These are phyloP conservation scores for Gymnobelideus leadbeateri DNA, from an alignment of 2,113 vertebrate genomes.

Conservation along the genomic window DNA sequence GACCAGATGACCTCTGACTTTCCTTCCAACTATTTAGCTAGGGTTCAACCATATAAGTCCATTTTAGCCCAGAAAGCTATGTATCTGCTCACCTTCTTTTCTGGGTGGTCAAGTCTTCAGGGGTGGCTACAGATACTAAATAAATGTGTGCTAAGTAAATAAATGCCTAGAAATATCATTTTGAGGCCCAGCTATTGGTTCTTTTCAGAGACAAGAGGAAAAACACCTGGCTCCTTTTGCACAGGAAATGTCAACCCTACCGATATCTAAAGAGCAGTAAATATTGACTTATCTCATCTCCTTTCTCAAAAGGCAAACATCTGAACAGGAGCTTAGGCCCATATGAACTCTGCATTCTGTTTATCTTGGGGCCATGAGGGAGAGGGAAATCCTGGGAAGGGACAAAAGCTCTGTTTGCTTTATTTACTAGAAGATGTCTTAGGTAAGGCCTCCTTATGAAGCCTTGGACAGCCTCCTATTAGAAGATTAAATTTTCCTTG, in stretches of 20 bases:
- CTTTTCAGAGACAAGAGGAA: neutral
- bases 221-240: neutral
- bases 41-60: neutral
- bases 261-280: conserved; percentile 9
- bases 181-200: neutral
- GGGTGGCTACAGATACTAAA: neutral
- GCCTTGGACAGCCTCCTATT: neutral
- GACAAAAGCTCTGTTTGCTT: conserved; percentile 29
- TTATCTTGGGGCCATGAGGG: neutral
- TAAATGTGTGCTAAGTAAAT: neutral
- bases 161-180: neutral
- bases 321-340: neutral
- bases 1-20: neutral
- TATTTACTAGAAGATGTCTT: conserved; percentile 18
- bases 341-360: neutral
- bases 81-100: neutral
- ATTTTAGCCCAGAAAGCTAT: neutral
- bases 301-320: conserved; percentile 30
- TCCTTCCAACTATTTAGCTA: neutral
- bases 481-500: conserved; percentile 47
- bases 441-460: neutral
- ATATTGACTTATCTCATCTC: conserved; percentile 42
- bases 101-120: neutral
- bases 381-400: neutral
- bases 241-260: conserved; percentile 7